Evolutionary conservation across 2,888 invertebrate species (phyloP).

Genomic region (Augiades crinisus): DNA sequence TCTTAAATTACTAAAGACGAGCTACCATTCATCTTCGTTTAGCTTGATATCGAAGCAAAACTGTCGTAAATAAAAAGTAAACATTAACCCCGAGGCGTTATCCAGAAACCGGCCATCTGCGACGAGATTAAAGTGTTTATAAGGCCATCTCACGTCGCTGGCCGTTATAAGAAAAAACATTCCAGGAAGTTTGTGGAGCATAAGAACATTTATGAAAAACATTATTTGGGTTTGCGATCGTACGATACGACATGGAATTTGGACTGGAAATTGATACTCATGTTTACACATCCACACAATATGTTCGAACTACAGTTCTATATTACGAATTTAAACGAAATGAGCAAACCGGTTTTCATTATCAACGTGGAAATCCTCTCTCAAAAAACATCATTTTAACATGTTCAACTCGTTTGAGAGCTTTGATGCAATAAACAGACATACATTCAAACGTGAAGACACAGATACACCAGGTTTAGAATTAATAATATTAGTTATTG

Average conservation of each 20-base stretch:
- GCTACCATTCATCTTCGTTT: too few species aligned
- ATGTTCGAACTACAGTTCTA: too few species aligned
- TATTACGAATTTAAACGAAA: too few species aligned
- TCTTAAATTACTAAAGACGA: too few species aligned
- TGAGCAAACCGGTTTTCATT: too few species aligned
- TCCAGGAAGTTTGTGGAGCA: not conserved
- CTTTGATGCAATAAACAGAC: too few species aligned
- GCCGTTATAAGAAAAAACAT: not conserved
- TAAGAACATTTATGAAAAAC: not conserved
- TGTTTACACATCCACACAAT: not conserved
- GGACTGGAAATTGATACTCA: not conserved
- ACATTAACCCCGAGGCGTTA: not conserved
- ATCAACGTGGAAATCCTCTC: too few species aligned
- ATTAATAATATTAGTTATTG: too few species aligned
- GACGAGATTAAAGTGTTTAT: conserved; percentile 15
- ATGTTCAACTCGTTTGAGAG: too few species aligned
- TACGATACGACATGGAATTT: not conserved
- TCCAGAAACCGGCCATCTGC: conserved; percentile 3
- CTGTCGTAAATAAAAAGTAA: conserved; percentile 4
- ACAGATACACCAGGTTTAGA: too few species aligned
- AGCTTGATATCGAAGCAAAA: too few species aligned
- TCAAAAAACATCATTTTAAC: too few species aligned
- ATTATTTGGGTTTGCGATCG: not conserved
- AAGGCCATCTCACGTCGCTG: not conserved
- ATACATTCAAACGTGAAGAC: not conserved